These are phyloP conservation scores for Pseudomugil tenellus DNA, from an alignment of 2,797 vertebrate species.

Conservation along the genomic window DNA sequence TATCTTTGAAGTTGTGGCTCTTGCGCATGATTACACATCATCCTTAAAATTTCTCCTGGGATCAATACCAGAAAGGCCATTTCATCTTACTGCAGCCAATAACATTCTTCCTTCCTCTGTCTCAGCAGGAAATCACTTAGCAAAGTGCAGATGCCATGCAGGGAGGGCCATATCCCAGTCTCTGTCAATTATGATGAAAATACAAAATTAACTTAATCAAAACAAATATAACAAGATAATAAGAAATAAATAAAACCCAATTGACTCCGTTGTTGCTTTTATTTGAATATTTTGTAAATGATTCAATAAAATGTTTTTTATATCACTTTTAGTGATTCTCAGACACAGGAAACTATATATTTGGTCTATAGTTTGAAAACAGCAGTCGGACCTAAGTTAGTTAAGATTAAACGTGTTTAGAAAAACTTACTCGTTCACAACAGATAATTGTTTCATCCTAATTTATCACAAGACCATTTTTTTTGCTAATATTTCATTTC, in stretches of 20 bases:
- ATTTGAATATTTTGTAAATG: not conserved
- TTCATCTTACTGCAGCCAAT: conserved; percentile 7
- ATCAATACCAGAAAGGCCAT: conserved; percentile 31
- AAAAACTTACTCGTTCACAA: too few relatives aligned
- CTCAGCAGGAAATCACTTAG: conserved; percentile 35
- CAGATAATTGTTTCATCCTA: too few relatives aligned
- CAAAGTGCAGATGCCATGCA: conserved; percentile 18
- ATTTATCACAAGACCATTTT: too few relatives aligned
- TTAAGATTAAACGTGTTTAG: too few relatives aligned
- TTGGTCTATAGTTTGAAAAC: not conserved
- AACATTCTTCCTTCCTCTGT: conserved; percentile 11
- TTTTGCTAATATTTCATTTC: too few relatives aligned
- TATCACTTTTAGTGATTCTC: not conserved
- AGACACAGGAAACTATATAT: not conserved
- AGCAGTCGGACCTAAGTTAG: not conserved
- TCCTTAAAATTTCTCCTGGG: conserved; percentile 20
- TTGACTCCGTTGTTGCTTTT: not conserved
- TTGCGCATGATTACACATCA: not conserved
- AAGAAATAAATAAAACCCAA: not conserved
- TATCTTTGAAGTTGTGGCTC: conserved; percentile 1
- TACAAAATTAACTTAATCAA: not conserved
- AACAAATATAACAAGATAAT: not conserved
- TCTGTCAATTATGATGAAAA: not conserved
- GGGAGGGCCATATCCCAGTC: conserved; percentile 13
- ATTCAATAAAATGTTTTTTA: not conserved